A percentile compares a stretch with the other conserved stretches of the same genome.
Conservation (phyloP, 92 coral and sea anemone species). For the Siderastrea siderea region DNA sequence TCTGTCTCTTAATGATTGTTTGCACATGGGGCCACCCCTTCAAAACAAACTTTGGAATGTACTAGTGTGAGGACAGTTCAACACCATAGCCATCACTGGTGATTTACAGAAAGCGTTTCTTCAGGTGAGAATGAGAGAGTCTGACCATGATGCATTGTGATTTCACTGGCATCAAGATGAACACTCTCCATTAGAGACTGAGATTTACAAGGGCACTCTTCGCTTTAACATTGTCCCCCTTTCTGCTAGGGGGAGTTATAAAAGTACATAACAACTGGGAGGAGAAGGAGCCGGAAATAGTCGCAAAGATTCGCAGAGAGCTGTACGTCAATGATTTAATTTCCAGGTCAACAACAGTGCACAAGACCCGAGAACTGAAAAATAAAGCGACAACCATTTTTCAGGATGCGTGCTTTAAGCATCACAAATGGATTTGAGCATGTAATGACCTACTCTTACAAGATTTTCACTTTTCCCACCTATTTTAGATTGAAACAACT, state of each 20-base stretch:
- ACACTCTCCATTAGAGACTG: slow-evolving; percentile 31
- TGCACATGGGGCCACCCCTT: slow-evolving; percentile 48
- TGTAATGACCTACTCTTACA: no score
- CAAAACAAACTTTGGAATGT: slow-evolving; percentile 67
- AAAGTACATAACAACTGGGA: slow-evolving; percentile 40
- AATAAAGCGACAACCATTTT: slow-evolving; percentile 46
- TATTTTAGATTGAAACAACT: no score
- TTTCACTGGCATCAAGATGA: slow-evolving; percentile 24
- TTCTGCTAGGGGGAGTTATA: slow-evolving; percentile 55
- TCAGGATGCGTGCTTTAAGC: slow-evolving; percentile 48
- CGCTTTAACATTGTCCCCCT: slow-evolving; percentile 52
- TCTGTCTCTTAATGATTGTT: slow-evolving; percentile 67
- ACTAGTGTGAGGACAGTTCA: slow-evolving; percentile 27
- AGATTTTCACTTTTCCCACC: no score
- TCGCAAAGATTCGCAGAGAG: slow-evolving; percentile 44
- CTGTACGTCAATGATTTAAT: slow-evolving; percentile 68
- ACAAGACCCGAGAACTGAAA: slow-evolving; percentile 45
- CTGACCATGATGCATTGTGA: slow-evolving; percentile 50
- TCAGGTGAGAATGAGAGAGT: slow-evolving; percentile 43
- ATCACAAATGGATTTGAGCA: slow-evolving; percentile 73
- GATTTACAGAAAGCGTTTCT: slow-evolving; percentile 61
- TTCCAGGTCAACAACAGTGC: slow-evolving; percentile 43
- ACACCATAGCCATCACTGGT: slow-evolving; percentile 48
- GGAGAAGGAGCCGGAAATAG: slow-evolving; percentile 47
- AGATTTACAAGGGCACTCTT: slow-evolving; percentile 59